Evolutionary conservation across 1,140 invertebrate species (phyloP).

Genomic region (Lasaia peninsularis): DNA sequence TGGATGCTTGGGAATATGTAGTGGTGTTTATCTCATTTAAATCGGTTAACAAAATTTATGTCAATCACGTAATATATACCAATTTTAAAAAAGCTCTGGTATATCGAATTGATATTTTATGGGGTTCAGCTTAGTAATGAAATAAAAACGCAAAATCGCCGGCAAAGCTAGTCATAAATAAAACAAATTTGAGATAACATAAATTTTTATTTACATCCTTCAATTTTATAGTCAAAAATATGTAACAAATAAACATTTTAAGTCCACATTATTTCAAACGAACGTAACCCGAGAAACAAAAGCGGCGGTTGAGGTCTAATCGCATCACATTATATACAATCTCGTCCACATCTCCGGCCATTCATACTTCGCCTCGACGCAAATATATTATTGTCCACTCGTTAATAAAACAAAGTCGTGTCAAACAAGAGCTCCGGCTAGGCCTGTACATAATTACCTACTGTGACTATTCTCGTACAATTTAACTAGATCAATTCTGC

Average conservation of each 20-base stretch:
- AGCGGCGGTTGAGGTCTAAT: conserved; percentile 26
- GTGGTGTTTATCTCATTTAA: too few species aligned
- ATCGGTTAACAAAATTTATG: too few species aligned
- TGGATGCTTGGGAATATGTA: too few species aligned
- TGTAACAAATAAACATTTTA: conserved; percentile 60
- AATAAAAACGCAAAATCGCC: too few species aligned
- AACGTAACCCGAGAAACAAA: conserved; percentile 40
- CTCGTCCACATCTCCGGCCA: conserved; percentile 23
- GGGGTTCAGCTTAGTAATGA: too few species aligned
- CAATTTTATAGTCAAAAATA: conserved; percentile 68
- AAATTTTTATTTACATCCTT: conserved; percentile 74
- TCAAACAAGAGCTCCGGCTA: conserved; percentile 31
- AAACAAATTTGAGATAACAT: conserved; percentile 57
- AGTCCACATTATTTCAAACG: conserved; percentile 40
- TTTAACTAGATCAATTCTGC: conserved; percentile 8
- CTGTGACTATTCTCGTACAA: conserved; percentile 15
- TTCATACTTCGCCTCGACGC: conserved; percentile 6
- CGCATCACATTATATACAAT: conserved; percentile 40
- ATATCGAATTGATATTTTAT: too few species aligned
- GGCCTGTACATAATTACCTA: conserved; percentile 42
- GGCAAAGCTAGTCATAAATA: conserved; percentile 12
- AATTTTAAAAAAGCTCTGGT: too few species aligned
- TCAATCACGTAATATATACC: too few species aligned
- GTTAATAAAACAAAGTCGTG: conserved; percentile 27
- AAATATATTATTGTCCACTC: conserved; percentile 31